These are phyloP conservation scores for Apotomis betuletana DNA, from an alignment of 2,888 invertebrate species.

Conservation along the genomic window DNA sequence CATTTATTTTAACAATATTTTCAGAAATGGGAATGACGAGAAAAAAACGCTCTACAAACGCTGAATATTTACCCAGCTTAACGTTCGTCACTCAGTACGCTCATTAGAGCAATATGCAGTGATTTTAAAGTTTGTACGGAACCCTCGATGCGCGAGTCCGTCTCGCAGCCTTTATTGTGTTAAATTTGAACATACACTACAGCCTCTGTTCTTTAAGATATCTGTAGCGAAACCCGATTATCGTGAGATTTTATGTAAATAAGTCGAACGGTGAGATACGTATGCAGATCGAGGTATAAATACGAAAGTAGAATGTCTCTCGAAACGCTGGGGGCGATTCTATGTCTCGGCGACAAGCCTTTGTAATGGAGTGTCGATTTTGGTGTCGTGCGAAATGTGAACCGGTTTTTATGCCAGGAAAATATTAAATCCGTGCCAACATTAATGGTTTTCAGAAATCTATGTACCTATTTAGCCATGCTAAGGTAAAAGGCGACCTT, in stretches of 20 bases:
- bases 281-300: slow-evolving; percentile 25
- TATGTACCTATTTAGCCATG: too few species aligned
- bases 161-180: too few species aligned
- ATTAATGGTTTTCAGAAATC: too few species aligned
- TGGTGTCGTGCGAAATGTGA: not conserved
- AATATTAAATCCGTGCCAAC: not conserved
- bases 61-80: too few species aligned
- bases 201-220: not conserved
- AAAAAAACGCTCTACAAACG: too few species aligned
- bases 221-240: slow-evolving; percentile 15
- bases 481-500: too few species aligned
- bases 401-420: not conserved
- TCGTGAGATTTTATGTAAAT: slow-evolving; percentile 34
- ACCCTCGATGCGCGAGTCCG: too few species aligned
- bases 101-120: too few species aligned
- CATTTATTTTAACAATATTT: too few species aligned
- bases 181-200: not conserved
- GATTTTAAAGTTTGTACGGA: too few species aligned
- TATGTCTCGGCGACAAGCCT: not conserved
- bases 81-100: too few species aligned
- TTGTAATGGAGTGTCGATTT: not conserved
- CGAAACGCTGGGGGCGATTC: slow-evolving; percentile 19
- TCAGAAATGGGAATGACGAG: too few species aligned
- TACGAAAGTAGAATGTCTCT: slow-evolving; percentile 26
- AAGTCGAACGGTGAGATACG: slow-evolving; percentile 21